Evolutionary conservation across 2,113 vertebrate genomes (phyloP).

Genomic region (Hydropotes inermis): DNA sequence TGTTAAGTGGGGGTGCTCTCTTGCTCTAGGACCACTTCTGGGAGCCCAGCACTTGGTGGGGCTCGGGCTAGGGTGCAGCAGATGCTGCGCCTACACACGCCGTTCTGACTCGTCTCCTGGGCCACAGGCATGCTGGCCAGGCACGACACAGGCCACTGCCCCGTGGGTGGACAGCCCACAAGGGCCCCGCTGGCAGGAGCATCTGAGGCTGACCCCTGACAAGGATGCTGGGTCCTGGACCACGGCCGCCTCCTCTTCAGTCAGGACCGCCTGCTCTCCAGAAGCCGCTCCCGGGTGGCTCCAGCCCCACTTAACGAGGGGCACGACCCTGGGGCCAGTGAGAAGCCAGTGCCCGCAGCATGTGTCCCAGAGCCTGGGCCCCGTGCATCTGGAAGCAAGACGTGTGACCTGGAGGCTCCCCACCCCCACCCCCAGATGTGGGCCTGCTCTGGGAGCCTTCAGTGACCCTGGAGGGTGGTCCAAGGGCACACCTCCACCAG

Average conservation of each 20-base stretch:
- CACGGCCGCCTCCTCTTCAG: fast-evolving
- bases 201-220: not conserved
- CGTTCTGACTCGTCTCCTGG: not conserved
- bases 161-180: fast-evolving
- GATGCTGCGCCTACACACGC: fast-evolving
- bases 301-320: fast-evolving
- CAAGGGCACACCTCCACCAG: not conserved
- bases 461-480: not conserved
- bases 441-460: not conserved
- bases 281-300: not conserved
- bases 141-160: fast-evolving
- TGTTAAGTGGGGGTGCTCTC: fast-evolving
- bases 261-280: fast-evolving
- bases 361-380: not conserved
- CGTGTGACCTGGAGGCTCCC: fast-evolving
- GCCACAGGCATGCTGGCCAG: fast-evolving
- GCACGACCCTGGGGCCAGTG: fast-evolving
- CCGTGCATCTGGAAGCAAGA: fast-evolving
- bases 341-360: fast-evolving
- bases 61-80: not conserved
- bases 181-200: fast-evolving
- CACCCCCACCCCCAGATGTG: fast-evolving
- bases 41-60: not conserved
- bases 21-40: not conserved
- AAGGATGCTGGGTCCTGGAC: not conserved